A percentile compares a stretch with the other conserved stretches of the same genome.
These are phyloP conservation scores for Callaeas wilsoni DNA, from an alignment of 2,113 vertebrate genomes.

Conservation along the genomic window DNA sequence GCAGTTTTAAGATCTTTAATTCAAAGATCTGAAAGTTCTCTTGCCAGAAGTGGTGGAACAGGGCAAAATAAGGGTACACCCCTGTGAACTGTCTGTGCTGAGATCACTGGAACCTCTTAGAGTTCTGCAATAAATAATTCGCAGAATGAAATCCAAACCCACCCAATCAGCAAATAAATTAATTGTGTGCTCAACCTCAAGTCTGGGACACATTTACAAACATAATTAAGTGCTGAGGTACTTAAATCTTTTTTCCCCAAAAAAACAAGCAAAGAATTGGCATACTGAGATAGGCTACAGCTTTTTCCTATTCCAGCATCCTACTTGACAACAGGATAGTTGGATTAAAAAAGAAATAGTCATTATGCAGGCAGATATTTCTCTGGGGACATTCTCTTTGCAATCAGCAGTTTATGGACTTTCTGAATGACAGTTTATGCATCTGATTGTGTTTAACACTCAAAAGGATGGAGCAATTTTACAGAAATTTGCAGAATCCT, in stretches of 20 bases:
- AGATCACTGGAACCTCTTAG: neutral
- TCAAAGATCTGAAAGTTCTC: neutral
- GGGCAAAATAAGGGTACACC: neutral
- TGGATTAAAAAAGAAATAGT: neutral
- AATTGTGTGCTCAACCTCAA: neutral
- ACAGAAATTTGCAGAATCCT: neutral
- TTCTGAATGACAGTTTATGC: neutral
- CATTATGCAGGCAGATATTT: neutral
- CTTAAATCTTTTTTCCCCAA: neutral
- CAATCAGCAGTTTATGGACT: neutral
- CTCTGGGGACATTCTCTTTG: neutral
- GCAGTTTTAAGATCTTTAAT: neutral
- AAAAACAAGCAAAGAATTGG: neutral
- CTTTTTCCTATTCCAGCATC: neutral
- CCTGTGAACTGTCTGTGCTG: neutral
- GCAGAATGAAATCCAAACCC: neutral
- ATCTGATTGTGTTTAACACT: neutral
- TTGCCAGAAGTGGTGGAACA: neutral
- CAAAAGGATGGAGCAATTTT: neutral
- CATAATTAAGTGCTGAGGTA: neutral
- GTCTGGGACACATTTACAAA: neutral
- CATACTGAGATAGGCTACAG: neutral
- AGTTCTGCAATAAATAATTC: neutral
- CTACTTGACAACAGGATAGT: neutral
- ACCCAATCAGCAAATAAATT: neutral